These are phyloP conservation scores for Morbakka virulenta DNA, from an alignment of 30 jellyfish, hydroid and myxozoan species.

Conservation along the genomic window DNA sequence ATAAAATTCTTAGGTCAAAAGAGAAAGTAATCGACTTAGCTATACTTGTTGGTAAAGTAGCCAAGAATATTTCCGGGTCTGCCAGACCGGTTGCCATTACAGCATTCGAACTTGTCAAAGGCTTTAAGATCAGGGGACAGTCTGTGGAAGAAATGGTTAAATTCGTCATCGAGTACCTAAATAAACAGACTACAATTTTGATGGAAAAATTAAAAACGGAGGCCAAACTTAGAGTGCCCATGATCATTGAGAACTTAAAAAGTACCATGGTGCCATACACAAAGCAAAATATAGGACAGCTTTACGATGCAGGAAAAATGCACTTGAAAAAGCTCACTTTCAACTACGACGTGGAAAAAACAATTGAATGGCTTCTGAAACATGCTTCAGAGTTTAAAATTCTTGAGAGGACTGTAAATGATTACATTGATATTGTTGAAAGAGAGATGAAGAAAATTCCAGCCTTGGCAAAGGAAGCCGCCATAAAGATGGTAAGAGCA, in stretches of 20 bases:
- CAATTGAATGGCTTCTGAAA: slow-evolving; percentile 31
- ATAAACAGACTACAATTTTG: slow-evolving; percentile 27
- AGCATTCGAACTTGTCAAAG: slow-evolving; percentile 83
- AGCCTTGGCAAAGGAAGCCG: background rate
- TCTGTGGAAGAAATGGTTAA: slow-evolving; percentile 79
- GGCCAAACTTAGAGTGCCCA: slow-evolving; percentile 12
- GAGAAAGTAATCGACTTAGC: slow-evolving; percentile 45
- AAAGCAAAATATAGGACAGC: slow-evolving; percentile 72
- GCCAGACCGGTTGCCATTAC: slow-evolving; percentile 88
- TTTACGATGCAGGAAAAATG: slow-evolving; percentile 26
- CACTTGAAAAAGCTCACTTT: slow-evolving; percentile 47
- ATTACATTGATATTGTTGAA: background rate
- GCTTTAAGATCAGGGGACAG: slow-evolving; percentile 87
- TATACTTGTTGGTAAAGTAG: slow-evolving; percentile 25
- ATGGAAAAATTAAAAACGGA: slow-evolving; percentile 32
- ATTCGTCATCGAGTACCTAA: slow-evolving; percentile 9
- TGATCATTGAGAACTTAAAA: slow-evolving; percentile 21
- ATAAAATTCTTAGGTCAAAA: slow-evolving; percentile 16
- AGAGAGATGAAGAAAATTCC: background rate
- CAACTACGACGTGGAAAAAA: slow-evolving; percentile 61
- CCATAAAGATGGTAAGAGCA: background rate
- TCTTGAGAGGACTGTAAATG: slow-evolving; percentile 62
- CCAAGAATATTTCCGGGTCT: slow-evolving; percentile 81
- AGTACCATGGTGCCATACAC: slow-evolving; percentile 87
- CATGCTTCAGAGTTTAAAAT: slow-evolving; percentile 32